A percentile compares a stretch with the other conserved stretches of the same genome.
These are phyloP conservation scores for Hassar affinis DNA, from an alignment of 2,113 vertebrate genomes.

Conservation along the genomic window DNA sequence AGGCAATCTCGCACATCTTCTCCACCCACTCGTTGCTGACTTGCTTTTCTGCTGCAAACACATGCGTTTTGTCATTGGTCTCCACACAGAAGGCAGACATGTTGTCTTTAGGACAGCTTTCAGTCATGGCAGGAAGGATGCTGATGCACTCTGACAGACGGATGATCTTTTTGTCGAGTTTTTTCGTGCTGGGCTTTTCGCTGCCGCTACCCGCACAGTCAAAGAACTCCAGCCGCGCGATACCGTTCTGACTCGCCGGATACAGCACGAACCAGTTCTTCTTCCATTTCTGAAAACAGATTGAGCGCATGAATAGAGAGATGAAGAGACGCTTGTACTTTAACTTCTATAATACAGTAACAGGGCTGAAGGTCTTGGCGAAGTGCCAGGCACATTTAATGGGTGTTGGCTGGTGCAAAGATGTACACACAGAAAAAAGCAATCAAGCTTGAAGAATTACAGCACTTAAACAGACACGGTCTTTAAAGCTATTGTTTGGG, in stretches of 20 bases:
- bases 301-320: neutral
- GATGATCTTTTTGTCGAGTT: slow-evolving; percentile 89
- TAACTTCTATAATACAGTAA: neutral
- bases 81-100: slow-evolving; percentile 87
- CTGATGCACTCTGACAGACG: slow-evolving; percentile 91
- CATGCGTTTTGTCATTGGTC: slow-evolving; percentile 84
- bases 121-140: slow-evolving; percentile 78
- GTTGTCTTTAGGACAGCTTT: slow-evolving; percentile 84
- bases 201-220: slow-evolving; percentile 77
- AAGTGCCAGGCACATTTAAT: neutral
- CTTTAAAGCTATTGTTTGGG: neutral
- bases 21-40: slow-evolving; percentile 84
- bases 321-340: neutral
- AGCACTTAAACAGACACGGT: neutral
- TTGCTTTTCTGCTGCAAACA: slow-evolving; percentile 82
- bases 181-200: slow-evolving; percentile 78
- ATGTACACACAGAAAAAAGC: neutral
- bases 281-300: slow-evolving; percentile 84
- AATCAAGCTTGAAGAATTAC: neutral
- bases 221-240: slow-evolving; percentile 91
- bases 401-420: neutral
- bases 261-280: slow-evolving; percentile 92
- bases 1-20: slow-evolving; percentile 88
- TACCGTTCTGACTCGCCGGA: slow-evolving; percentile 88
- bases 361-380: neutral